Percentiles rank a stretch among this genome's conserved stretches.
phyloP scores from a whole-genome alignment of 2,797 vertebrate genomes.

The Chaetodon trifasciatus region DNA sequence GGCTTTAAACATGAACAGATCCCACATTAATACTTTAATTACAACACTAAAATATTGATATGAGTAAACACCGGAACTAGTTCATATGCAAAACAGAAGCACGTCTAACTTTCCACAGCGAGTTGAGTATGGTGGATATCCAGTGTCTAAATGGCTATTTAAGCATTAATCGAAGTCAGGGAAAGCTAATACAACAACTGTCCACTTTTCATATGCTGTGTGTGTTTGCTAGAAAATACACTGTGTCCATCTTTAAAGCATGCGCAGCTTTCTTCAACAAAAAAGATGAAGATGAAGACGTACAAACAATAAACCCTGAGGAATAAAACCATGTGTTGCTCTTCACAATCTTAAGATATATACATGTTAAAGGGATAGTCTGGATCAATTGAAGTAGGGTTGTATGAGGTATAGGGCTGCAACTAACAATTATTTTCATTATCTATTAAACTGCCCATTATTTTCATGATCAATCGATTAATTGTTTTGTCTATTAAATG shows the following conservation, averaged over 20 bases:
- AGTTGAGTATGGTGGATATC: neutral
- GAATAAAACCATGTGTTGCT: too few species aligned
- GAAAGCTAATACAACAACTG: neutral
- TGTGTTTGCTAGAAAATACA: neutral
- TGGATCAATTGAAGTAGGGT: too few species aligned
- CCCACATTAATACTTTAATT: slow-evolving; percentile 54
- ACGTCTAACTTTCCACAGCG: neutral
- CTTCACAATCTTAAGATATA: too few species aligned
- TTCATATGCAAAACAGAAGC: slow-evolving; percentile 18
- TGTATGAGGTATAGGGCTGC: too few species aligned
- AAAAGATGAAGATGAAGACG: neutral
- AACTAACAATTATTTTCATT: too few species aligned
- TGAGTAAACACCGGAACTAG: slow-evolving; percentile 30
- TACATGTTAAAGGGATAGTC: too few species aligned
- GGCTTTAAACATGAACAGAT: slow-evolving; percentile 51
- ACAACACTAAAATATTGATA: slow-evolving; percentile 49
- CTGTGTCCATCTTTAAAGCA: neutral
- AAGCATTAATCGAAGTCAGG: neutral
- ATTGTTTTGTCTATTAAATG: too few species aligned
- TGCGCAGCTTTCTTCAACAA: neutral
- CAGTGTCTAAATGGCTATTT: neutral
- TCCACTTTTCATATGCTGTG: neutral
- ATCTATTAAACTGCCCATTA: too few species aligned
- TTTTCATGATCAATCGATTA: too few species aligned
- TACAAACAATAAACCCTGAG: too few species aligned